Percentiles rank a stretch among this genome's conserved stretches.
Evolutionary conservation across 2,113 vertebrate genomes (phyloP).

Genomic region (Irena cyanogastra): DNA sequence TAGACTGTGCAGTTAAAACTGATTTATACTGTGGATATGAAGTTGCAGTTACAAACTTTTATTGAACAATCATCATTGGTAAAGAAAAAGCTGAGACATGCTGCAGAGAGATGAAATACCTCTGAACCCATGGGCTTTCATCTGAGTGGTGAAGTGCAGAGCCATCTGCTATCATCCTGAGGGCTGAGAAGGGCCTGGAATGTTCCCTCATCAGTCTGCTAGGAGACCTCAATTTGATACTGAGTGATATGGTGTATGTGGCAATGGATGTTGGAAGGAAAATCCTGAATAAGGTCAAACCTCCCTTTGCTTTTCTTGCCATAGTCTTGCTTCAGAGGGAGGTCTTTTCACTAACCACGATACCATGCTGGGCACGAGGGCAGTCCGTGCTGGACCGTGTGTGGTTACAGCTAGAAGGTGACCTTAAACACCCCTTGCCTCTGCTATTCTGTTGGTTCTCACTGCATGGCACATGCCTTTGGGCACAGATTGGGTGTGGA

Average conservation of each 20-base stretch:
- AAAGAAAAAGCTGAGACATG: not conserved
- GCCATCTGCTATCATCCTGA: not conserved
- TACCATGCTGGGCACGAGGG: fast-evolving
- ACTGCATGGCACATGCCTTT: not conserved
- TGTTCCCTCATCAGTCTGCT: not conserved
- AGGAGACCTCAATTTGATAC: not conserved
- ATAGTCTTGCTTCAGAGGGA: not conserved
- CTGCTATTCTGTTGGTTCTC: not conserved
- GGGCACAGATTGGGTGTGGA: not conserved
- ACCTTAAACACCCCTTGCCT: not conserved
- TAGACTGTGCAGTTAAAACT: not conserved
- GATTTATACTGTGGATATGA: conserved; percentile 48
- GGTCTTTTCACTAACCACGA: fast-evolving
- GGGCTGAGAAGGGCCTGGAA: not conserved
- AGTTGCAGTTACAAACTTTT: conserved; percentile 10
- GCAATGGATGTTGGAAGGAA: not conserved
- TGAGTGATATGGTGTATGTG: not conserved
- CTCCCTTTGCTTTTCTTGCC: not conserved
- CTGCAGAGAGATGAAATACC: not conserved
- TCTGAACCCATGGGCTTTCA: not conserved
- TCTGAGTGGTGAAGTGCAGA: not conserved
- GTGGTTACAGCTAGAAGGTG: not conserved
- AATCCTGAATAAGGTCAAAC: not conserved
- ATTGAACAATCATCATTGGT: not conserved
- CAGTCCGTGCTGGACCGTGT: not conserved